Evolutionary conservation across 2,888 invertebrate genomes (phyloP), one percentile per base, ranked within the genome.

Genomic region (Protonemura montana): DNA sequence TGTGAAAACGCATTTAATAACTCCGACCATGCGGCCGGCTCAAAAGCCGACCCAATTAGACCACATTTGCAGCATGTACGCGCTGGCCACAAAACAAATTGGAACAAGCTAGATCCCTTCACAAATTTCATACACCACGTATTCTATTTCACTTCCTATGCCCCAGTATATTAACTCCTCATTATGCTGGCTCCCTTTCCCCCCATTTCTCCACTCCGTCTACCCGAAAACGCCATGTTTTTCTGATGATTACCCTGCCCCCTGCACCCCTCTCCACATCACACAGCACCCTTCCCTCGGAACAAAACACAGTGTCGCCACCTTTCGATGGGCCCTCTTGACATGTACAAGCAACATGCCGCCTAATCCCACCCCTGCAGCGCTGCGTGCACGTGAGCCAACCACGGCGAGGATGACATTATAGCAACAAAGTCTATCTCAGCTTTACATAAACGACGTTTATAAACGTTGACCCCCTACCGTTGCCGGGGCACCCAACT

Each of bases 331-430:
- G 16, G 13, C 59, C 59, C 59, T 59, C 59, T 59, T 59, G 59
- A 59, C 59, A 59, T 59, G 1, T 21, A 7, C 59, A 10, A 10
- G 41, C 5, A 5, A 16, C 35, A 10, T 6, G 10, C 35, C 35
- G 6, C 83, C 13, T 30, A 84, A 27, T 84, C 29, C 59, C 84
- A 76, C 82, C 83, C 77, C 86, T 76, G 82, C 80, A 82, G 78
- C 27, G 86, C 85, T 86, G 85, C 81, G 21, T 13, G 41, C 59
- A 21, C 59, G 21, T 59, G 59, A 21, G 1, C 59, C 21, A 3
- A 21, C 3, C 59, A 35, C 35, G 10, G 5, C 3, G 35, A 35
- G 59, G 59, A 59, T 59, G 59, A 59, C 59, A 59, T 59, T 59
- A 59, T 59, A 59, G 13, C 21, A 10, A 59, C 59, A 59, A 59